Evolutionary conservation across 2,113 vertebrate genomes (phyloP).

Genomic region (Herpailurus yagouaroundi): DNA sequence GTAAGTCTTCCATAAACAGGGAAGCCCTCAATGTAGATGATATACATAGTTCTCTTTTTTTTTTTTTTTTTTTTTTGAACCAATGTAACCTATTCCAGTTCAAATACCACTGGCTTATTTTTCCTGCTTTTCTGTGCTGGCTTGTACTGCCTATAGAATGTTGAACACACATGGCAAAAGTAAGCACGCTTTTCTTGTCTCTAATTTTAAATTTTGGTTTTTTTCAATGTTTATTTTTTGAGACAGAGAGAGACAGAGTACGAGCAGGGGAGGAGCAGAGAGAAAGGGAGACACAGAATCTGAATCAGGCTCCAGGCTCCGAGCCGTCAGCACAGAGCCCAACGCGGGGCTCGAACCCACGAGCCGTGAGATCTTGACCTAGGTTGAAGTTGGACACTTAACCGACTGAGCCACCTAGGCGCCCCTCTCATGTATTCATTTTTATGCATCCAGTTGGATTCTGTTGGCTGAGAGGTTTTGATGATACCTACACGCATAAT

Average conservation of each 20-base stretch:
- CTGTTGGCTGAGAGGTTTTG: neutral
- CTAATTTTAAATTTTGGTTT: neutral
- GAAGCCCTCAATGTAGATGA: constrained; percentile 42
- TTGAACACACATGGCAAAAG: neutral
- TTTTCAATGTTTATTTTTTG: too few species aligned
- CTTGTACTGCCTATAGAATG: neutral
- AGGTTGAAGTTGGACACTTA: too few species aligned
- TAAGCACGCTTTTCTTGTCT: neutral
- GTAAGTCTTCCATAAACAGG: constrained; percentile 72
- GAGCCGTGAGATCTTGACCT: too few species aligned
- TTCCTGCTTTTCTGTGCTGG: neutral
- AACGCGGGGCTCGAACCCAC: too few species aligned
- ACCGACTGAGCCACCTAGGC: too few species aligned
- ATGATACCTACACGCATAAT: neutral
- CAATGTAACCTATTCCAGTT: neutral
- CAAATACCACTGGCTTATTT: neutral
- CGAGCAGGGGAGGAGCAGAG: too few species aligned
- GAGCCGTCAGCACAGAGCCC: too few species aligned
- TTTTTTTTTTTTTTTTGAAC: neutral
- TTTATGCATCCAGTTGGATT: neutral
- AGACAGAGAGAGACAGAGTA: too few species aligned
- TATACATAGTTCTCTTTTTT: neutral
- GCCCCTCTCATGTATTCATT: neutral
- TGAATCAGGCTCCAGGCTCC: too few species aligned
- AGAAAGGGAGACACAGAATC: too few species aligned